These are phyloP conservation scores for Stegastes partitus DNA, from an alignment of 2,113 vertebrate species.

Conservation along the genomic window DNA sequence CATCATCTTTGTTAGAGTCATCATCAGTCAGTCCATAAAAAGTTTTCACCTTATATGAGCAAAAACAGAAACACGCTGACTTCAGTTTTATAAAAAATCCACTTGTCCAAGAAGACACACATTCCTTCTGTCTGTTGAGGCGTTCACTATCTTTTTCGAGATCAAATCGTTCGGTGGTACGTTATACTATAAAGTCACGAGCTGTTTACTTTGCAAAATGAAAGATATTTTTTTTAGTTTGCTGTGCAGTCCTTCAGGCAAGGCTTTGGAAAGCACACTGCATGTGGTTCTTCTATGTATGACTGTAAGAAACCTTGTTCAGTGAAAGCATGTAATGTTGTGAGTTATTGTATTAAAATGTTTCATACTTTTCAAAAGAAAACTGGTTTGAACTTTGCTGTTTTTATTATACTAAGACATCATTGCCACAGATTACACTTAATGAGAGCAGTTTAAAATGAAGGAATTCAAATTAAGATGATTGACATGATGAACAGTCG, in stretches of 20 bases:
- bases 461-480: no score
- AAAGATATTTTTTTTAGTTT: slow-evolving; percentile 59
- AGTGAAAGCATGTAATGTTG: slow-evolving; percentile 77
- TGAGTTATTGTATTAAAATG: slow-evolving; percentile 74
- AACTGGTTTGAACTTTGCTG: background rate
- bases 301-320: slow-evolving; percentile 62
- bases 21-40: slow-evolving; percentile 27
- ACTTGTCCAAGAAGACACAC: slow-evolving; percentile 15
- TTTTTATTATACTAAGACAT: background rate
- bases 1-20: slow-evolving; percentile 7
- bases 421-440: no score
- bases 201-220: slow-evolving; percentile 48
- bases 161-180: slow-evolving; percentile 29
- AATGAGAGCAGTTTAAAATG: no score
- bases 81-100: slow-evolving; percentile 14
- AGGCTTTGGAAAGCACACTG: slow-evolving; percentile 54
- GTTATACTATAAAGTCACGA: slow-evolving; percentile 47
- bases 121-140: slow-evolving; percentile 11
- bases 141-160: slow-evolving; percentile 32
- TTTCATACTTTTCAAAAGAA: slow-evolving; percentile 77
- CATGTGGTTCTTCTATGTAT: slow-evolving; percentile 69
- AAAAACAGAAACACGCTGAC: slow-evolving; percentile 1
- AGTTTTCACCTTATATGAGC: slow-evolving; percentile 5
- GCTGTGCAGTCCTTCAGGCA: slow-evolving; percentile 30
- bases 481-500: no score